A percentile compares a stretch with the other conserved stretches of the same genome.
Conservation (phyloP, 2,113 vertebrate genomes). For the Lasiurus borealis region DNA sequence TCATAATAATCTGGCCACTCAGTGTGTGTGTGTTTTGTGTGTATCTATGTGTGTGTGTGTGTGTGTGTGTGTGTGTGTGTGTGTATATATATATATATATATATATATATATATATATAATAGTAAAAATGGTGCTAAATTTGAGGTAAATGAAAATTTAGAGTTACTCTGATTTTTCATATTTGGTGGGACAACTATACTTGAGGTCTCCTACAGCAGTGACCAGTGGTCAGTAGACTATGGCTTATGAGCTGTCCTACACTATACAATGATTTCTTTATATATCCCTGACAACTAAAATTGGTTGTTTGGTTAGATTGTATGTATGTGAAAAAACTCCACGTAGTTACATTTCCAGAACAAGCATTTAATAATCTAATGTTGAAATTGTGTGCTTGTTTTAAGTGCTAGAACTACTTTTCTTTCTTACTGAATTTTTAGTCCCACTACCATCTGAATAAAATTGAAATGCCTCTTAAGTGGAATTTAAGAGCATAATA, state of each 20-base stretch:
- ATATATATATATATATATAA: background rate
- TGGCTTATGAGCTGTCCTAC: no score
- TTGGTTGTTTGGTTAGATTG: background rate
- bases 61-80: no score
- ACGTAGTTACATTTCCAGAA: constrained; percentile 1
- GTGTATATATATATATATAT: no score
- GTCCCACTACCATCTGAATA: background rate
- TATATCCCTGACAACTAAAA: constrained; percentile 3
- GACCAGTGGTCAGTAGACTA: no score
- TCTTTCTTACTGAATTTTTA: constrained; percentile 40
- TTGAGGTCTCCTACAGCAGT: no score
- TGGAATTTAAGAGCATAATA: constrained; percentile 15
- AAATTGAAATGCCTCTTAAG: constrained; percentile 19
- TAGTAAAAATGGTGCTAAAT: background rate
- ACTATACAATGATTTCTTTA: background rate
- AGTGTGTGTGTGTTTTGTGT: no score
- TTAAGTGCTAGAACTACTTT: constrained; percentile 20
- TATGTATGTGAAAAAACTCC: background rate
- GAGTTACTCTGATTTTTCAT: constrained; percentile 3
- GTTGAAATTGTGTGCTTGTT: background rate
- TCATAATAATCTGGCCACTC: no score
- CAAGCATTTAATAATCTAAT: constrained; percentile 30
- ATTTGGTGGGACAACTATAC: background rate
- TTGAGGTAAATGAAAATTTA: constrained; percentile 35
- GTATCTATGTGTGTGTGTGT: no score